These are phyloP conservation scores for Speoplatyrhinus poulsoni DNA, from an alignment of 2,113 vertebrate species.

Conservation along the genomic window DNA sequence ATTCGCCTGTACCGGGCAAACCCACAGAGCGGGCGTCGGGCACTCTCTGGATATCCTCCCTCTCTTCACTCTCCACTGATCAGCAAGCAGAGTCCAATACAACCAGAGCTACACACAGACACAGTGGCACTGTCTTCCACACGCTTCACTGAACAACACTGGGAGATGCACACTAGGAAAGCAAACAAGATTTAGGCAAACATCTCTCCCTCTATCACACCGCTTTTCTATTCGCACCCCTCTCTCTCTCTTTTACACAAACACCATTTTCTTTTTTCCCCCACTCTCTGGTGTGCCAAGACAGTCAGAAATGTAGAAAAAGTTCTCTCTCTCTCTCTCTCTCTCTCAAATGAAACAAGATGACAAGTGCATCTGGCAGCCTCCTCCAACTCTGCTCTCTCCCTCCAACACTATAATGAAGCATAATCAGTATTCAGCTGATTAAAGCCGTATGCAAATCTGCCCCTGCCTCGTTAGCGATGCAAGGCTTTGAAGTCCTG, in stretches of 20 bases:
- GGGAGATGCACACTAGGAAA: conserved; percentile 60
- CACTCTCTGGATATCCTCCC: conserved; percentile 25
- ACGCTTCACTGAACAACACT: conserved; percentile 68
- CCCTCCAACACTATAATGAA: conserved; percentile 86
- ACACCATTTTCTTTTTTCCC: conserved; percentile 70
- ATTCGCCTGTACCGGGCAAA: conserved; percentile 39
- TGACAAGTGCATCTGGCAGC: conserved; percentile 98
- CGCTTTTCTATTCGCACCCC: conserved; percentile 38
- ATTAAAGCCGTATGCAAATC: conserved; percentile 99
- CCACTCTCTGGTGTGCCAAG: conserved; percentile 76
- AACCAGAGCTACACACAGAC: conserved; percentile 52
- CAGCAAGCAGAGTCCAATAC: conserved; percentile 59
- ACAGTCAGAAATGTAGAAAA: conserved; percentile 97
- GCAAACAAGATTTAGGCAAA: conserved; percentile 60
- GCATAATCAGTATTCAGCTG: conserved; percentile 99
- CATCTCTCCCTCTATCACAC: conserved; percentile 53
- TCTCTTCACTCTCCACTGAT: conserved; percentile 62
- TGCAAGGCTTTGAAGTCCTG: conserved; percentile 99
- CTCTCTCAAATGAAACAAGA: conserved; percentile 95
- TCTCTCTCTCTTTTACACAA: conserved; percentile 55
- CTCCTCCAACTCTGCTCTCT: conserved; percentile 67
- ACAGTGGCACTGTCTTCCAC: conserved; percentile 58
- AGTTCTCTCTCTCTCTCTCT: conserved; percentile 71
- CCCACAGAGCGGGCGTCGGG: conserved; percentile 52
- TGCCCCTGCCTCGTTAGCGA: conserved; percentile 91